These are phyloP conservation scores for Linurgus olivaceus DNA, from an alignment of 2,797 vertebrate species.

Conservation along the genomic window DNA sequence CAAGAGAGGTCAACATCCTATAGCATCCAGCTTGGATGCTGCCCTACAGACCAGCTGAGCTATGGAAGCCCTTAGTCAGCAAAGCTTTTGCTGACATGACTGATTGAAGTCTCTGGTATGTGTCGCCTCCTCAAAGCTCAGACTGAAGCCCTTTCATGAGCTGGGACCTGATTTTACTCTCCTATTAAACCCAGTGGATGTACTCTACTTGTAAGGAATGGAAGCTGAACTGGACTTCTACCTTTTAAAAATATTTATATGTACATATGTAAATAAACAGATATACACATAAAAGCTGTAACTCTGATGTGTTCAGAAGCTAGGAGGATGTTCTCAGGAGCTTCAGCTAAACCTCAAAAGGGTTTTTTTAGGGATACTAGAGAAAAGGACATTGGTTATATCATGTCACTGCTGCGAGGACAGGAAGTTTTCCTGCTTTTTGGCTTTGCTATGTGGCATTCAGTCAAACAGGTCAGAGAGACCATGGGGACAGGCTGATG, in stretches of 20 bases:
- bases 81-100: constrained; percentile 32
- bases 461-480: not conserved
- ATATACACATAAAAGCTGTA: not conserved
- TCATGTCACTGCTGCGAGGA: not conserved
- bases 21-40: constrained; percentile 40
- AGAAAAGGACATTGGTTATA: not conserved
- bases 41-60: constrained; percentile 39
- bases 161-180: not conserved
- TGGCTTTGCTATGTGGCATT: not conserved
- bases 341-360: not conserved
- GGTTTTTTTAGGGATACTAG: not conserved
- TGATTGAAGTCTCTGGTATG: constrained; percentile 8
- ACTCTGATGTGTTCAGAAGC: not conserved
- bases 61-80: constrained; percentile 45
- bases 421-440: not conserved
- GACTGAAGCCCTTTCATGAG: not conserved
- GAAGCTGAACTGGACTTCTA: not conserved
- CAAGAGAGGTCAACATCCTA: constrained; percentile 30
- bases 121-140: not conserved
- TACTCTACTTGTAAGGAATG: not conserved
- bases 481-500: not conserved
- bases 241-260: not conserved
- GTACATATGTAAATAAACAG: not conserved
- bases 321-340: not conserved
- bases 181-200: not conserved